A percentile compares a stretch with the other conserved stretches of the same genome.
Evolutionary conservation across 2,113 vertebrate species (phyloP).

Genomic region (Cochlearius cochlearius): DNA sequence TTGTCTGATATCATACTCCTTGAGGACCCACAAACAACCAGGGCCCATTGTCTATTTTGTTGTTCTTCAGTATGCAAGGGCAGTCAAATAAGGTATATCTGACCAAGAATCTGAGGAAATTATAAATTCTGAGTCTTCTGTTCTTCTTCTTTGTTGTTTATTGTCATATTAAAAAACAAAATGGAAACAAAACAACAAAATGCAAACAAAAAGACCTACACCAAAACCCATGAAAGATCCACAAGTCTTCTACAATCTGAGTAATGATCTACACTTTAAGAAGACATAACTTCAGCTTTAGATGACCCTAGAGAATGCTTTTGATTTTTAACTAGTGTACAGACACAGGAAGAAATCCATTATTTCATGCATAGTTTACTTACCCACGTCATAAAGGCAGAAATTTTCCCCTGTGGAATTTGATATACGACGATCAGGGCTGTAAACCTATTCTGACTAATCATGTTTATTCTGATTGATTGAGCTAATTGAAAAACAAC

Average conservation of each 20-base stretch:
- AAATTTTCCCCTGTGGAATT: background rate
- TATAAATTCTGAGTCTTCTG: background rate
- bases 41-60: background rate
- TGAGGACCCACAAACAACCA: background rate
- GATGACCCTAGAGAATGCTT: background rate
- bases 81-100: background rate
- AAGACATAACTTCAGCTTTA: background rate
- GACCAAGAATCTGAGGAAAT: background rate
- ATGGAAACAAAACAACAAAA: background rate
- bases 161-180: background rate
- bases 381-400: background rate
- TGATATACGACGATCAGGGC: background rate
- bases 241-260: background rate
- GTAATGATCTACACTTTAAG: background rate
- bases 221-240: background rate
- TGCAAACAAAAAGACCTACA: background rate
- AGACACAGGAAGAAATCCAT: background rate
- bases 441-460: constrained; percentile 52
- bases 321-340: background rate
- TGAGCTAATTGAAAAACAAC: constrained; percentile 63
- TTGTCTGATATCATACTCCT: background rate
- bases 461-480: constrained; percentile 59
- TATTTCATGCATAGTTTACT: constrained; percentile 37
- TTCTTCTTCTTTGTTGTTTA: background rate
- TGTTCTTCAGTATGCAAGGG: background rate